Evolutionary conservation across 2,888 invertebrate species (phyloP).

Genomic region (Pristionchus arcanus): DNA sequence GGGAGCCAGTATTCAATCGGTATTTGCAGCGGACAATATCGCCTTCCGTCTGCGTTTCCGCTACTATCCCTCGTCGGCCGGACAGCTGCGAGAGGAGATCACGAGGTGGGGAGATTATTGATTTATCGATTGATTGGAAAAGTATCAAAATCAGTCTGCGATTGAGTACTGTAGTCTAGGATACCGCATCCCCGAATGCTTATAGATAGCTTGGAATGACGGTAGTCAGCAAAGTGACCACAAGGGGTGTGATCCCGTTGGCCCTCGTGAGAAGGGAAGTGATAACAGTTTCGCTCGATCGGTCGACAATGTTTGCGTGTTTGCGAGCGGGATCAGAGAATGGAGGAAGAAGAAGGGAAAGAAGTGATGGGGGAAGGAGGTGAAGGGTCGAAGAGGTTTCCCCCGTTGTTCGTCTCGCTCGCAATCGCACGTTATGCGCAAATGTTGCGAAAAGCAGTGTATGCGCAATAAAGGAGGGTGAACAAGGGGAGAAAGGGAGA

Average conservation of each 20-base stretch:
- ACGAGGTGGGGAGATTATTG: constrained; percentile 84
- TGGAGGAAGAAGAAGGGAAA: background rate
- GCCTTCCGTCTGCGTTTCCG: constrained; percentile 97
- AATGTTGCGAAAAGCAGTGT: background rate
- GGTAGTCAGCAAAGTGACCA: constrained; percentile 18
- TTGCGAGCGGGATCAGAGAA: constrained; percentile 34
- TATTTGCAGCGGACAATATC: constrained; percentile 80
- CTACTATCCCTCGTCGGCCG: constrained; percentile 96
- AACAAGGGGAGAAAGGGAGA: background rate
- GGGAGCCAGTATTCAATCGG: too few relatives aligned
- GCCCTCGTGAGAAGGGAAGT: background rate
- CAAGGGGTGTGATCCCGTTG: background rate
- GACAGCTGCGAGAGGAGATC: constrained; percentile 92
- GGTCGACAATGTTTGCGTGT: constrained; percentile 12
- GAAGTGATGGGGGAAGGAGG: background rate
- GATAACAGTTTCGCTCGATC: constrained; percentile 30
- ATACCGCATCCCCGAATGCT: too few relatives aligned
- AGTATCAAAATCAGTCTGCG: background rate
- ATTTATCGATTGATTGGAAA: constrained; percentile 24
- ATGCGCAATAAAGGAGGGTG: background rate
- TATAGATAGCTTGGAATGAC: constrained; percentile 14
- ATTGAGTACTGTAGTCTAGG: background rate
- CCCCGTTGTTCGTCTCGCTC: background rate
- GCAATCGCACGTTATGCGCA: background rate
- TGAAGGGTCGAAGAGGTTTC: background rate